Percentiles rank a stretch among this genome's conserved stretches.
These are phyloP conservation scores for Xenentodon cancila DNA, from an alignment of 2,797 vertebrate genomes.

Conservation along the genomic window DNA sequence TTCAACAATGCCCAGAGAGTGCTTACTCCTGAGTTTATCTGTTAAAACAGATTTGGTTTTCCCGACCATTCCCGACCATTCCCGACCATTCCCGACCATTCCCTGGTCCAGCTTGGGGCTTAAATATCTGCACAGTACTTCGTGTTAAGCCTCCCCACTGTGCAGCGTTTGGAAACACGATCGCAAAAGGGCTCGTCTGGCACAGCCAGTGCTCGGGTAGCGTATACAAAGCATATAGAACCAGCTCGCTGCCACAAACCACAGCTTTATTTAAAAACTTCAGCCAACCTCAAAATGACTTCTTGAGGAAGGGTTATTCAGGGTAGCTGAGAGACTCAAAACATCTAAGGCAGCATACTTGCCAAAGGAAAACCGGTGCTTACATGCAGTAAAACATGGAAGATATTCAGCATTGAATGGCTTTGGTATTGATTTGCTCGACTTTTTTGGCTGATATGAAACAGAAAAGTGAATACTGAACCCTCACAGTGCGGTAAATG, in stretches of 20 bases:
- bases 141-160: slow-evolving; percentile 22
- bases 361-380: slow-evolving; percentile 35
- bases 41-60: too few relatives aligned
- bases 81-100: too few relatives aligned
- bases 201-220: slow-evolving; percentile 16
- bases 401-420: too few relatives aligned
- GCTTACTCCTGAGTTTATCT: too few relatives aligned
- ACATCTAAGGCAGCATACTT: slow-evolving; percentile 47
- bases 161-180: slow-evolving; percentile 56
- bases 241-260: slow-evolving; percentile 55
- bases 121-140: slow-evolving; percentile 3
- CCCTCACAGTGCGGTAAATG: slow-evolving; percentile 17
- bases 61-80: too few relatives aligned
- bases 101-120: too few relatives aligned
- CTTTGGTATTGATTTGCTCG: too few relatives aligned
- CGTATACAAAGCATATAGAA: slow-evolving; percentile 57
- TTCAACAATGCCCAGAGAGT: too few relatives aligned
- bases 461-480: slow-evolving; percentile 26
- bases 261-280: slow-evolving; percentile 67
- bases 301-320: slow-evolving; percentile 52
- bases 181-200: slow-evolving; percentile 34
- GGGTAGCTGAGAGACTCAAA: slow-evolving; percentile 47
- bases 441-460: slow-evolving; percentile 3
- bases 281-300: slow-evolving; percentile 59
- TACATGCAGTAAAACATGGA: slow-evolving; percentile 25